Conservation (phyloP, 2,113 vertebrate genomes). For the Odocoileus hemionus region DNA sequence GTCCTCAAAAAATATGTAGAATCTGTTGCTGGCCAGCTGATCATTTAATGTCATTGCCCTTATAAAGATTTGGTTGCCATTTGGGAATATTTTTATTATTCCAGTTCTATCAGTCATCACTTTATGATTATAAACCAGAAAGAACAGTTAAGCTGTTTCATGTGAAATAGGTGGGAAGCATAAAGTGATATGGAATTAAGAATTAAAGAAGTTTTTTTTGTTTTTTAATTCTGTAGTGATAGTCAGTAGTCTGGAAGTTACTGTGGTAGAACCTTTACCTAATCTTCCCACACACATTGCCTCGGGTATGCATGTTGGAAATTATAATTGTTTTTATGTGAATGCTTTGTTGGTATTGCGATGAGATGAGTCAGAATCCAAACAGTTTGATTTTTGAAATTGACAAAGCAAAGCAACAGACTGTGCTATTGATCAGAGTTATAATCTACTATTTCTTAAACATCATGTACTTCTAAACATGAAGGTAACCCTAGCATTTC, state of each 20-base stretch:
- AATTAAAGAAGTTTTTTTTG: not conserved
- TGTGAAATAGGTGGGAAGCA: not conserved
- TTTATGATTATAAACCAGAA: not conserved
- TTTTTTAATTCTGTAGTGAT: not conserved
- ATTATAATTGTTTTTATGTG: not conserved
- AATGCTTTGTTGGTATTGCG: not conserved
- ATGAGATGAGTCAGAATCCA: not conserved
- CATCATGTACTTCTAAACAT: not conserved
- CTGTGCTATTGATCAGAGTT: not conserved
- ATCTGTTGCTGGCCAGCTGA: not conserved
- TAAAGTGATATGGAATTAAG: not conserved
- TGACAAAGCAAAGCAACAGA: not conserved
- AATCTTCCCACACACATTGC: not conserved
- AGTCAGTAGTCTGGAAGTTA: not conserved
- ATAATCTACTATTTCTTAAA: not conserved
- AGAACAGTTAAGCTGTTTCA: not conserved
- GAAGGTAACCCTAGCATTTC: not conserved
- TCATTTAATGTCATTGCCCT: not conserved
- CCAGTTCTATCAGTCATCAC: not conserved
- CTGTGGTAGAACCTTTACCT: not conserved
- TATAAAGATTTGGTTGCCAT: not conserved
- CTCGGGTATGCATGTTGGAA: not conserved
- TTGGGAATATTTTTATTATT: not conserved
- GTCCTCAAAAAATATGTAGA: not conserved
- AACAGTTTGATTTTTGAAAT: not conserved